These are phyloP conservation scores for Anthopleura sola DNA, from an alignment of 64 coral and sea anemone species.

Conservation along the genomic window DNA sequence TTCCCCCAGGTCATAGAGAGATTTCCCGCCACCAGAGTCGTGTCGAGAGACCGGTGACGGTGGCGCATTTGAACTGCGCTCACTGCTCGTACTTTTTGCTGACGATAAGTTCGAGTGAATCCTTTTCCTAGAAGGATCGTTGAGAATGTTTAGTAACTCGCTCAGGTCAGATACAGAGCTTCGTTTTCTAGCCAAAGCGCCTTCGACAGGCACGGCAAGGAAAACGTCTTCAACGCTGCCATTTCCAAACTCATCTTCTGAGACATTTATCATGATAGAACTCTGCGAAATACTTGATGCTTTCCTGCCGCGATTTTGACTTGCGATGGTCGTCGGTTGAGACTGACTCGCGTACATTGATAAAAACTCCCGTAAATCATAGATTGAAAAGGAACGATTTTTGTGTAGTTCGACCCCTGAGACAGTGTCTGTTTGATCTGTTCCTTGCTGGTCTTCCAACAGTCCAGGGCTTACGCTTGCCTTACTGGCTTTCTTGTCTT, in stretches of 20 bases:
- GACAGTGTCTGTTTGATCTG: too few species aligned
- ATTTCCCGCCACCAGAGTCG: conserved; percentile 60
- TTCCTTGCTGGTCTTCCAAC: not conserved
- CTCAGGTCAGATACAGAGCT: conserved; percentile 67
- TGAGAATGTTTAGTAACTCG: conserved; percentile 65
- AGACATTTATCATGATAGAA: conserved; percentile 39
- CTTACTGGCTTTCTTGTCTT: not conserved
- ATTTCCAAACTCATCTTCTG: conserved; percentile 36
- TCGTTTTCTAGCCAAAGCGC: conserved; percentile 26
- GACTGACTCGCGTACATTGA: conserved; percentile 4
- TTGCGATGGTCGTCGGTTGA: not conserved
- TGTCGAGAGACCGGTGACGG: conserved; percentile 56
- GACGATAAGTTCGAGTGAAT: conserved; percentile 19
- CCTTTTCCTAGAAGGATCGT: conserved; percentile 64
- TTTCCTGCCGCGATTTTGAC: conserved; percentile 43
- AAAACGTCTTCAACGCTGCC: conserved; percentile 77
- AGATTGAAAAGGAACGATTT: conserved; percentile 26
- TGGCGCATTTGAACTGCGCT: not conserved
- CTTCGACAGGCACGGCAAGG: conserved; percentile 38
- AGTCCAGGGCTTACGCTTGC: not conserved
- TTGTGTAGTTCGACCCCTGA: not conserved
- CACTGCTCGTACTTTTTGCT: not conserved
- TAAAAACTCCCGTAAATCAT: conserved; percentile 44
- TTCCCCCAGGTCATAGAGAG: conserved; percentile 71
- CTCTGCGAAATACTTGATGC: conserved; percentile 57